Percentiles rank a stretch among this genome's conserved stretches.
Conservation (phyloP, 2,113 vertebrate species). For the Antennarius striatus region DNA sequence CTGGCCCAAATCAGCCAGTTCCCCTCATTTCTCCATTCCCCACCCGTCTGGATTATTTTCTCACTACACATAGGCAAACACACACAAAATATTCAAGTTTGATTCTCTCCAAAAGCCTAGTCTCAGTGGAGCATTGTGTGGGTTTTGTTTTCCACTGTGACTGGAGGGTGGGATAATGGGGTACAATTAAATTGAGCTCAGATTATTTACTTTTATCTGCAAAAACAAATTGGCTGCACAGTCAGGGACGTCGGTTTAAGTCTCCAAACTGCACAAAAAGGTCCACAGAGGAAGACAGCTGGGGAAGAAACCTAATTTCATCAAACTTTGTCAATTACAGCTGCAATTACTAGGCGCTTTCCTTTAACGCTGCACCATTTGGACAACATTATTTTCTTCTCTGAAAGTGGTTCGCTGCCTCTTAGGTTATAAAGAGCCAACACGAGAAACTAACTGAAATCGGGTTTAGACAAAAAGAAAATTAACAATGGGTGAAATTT, state of each 20-base stretch:
- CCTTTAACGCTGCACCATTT: constrained; percentile 39
- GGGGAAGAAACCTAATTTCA: constrained; percentile 46
- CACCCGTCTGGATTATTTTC: constrained; percentile 31
- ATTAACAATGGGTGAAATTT: constrained; percentile 53
- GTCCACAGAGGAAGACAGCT: constrained; percentile 52
- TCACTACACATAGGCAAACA: constrained; percentile 15
- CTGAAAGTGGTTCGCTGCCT: constrained; percentile 13
- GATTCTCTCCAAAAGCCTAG: constrained; percentile 57
- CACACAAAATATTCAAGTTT: constrained; percentile 49
- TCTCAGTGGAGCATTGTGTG: constrained; percentile 64
- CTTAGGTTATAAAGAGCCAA: constrained; percentile 43
- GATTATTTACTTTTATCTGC: constrained; percentile 77
- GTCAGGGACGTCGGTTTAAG: constrained; percentile 33
- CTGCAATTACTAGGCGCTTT: constrained; percentile 43
- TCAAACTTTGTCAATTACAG: constrained; percentile 68
- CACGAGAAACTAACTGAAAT: constrained; percentile 43
- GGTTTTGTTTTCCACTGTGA: constrained; percentile 63
- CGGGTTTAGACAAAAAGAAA: constrained; percentile 43
- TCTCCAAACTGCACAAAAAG: constrained; percentile 42
- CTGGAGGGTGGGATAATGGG: constrained; percentile 70
- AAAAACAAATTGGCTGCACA: constrained; percentile 70
- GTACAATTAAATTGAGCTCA: constrained; percentile 73
- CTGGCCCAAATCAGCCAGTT: constrained; percentile 32
- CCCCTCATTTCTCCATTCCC: constrained; percentile 7
- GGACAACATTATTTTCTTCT: constrained; percentile 36